These are phyloP conservation scores for Delia radicum DNA, from an alignment of 1,140 invertebrate genomes.

Conservation along the genomic window DNA sequence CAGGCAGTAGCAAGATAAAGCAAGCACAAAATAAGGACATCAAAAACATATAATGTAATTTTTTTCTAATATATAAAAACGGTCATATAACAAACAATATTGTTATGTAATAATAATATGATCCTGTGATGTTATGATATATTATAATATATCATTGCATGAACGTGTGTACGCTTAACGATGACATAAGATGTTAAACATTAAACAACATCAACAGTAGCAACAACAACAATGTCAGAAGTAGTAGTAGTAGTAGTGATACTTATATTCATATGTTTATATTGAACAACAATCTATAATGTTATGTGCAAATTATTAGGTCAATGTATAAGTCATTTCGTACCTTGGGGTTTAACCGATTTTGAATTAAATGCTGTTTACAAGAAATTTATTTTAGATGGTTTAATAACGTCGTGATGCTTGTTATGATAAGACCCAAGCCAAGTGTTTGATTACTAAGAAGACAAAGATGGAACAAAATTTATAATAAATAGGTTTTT, in stretches of 20 bases:
- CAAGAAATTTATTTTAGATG: too few species aligned
- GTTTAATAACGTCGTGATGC: too few species aligned
- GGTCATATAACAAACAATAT: conserved; percentile 10
- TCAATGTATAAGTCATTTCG: too few species aligned
- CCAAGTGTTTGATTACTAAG: too few species aligned
- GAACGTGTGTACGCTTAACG: background rate
- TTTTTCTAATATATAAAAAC: conserved; percentile 46
- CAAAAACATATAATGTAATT: conserved; percentile 35
- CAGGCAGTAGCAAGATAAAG: background rate
- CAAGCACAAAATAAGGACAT: conserved; percentile 5
- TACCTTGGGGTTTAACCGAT: too few species aligned
- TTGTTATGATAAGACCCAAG: too few species aligned
- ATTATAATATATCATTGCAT: background rate
- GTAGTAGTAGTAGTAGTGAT: background rate
- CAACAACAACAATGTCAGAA: conserved; percentile 1
- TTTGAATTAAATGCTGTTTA: too few species aligned
- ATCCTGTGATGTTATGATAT: background rate
- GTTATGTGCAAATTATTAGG: too few species aligned
- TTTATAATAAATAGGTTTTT: too few species aligned
- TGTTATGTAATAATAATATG: background rate
- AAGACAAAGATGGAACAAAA: too few species aligned
- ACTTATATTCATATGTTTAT: conserved; percentile 1
- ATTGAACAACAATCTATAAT: background rate
- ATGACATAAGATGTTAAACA: background rate
- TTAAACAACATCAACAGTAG: background rate